These are phyloP conservation scores for Nerophis lumbriciformis DNA, from an alignment of 2,113 vertebrate species.

Conservation along the genomic window DNA sequence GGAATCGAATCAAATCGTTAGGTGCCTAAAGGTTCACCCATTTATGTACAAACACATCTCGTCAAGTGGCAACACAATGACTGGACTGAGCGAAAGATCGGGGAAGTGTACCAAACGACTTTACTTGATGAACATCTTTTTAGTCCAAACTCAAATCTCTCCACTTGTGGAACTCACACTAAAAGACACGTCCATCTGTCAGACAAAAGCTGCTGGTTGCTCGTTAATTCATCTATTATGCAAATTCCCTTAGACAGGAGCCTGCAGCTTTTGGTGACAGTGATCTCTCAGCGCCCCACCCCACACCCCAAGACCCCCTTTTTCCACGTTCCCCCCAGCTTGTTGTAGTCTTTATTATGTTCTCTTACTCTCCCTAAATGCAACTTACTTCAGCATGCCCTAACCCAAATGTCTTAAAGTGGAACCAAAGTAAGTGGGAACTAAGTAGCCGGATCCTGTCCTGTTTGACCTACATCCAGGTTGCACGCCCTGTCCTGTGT, in stretches of 20 bases:
- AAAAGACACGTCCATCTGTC: constrained; percentile 65
- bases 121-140: not conserved
- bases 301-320: constrained; percentile 1
- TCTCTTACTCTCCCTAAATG: constrained; percentile 96
- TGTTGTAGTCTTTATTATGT: constrained; percentile 80
- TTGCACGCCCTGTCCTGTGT: constrained; percentile 80
- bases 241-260: constrained; percentile 16
- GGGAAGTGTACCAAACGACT: too few species aligned
- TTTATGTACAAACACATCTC: too few species aligned
- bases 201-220: constrained; percentile 79
- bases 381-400: constrained; percentile 98
- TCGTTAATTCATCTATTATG: constrained; percentile 33
- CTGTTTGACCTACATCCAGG: constrained; percentile 91
- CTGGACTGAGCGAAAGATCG: too few species aligned
- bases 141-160: not conserved
- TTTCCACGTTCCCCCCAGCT: constrained; percentile 54
- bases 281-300: constrained; percentile 45
- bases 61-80: too few species aligned
- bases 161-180: constrained; percentile 80
- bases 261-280: constrained; percentile 66
- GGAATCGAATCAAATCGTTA: too few species aligned
- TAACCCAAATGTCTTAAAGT: constrained; percentile 73
- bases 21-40: too few species aligned
- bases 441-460: constrained; percentile 53
- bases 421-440: constrained; percentile 71